Conservation (phyloP, 1,140 invertebrate species). For the Apolygus lucorum region DNA sequence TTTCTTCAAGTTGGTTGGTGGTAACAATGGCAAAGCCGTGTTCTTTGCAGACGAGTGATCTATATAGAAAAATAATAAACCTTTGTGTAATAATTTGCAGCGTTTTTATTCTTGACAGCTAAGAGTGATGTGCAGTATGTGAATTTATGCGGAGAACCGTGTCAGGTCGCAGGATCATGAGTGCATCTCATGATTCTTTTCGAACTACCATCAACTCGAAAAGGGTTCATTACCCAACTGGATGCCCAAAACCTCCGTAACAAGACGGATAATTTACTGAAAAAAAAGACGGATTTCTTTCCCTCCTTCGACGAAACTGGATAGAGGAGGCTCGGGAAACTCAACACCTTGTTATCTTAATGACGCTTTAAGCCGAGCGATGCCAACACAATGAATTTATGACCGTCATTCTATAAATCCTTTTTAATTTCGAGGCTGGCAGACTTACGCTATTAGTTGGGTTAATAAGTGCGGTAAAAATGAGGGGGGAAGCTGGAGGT, state of each 20-base stretch:
- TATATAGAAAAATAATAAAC: too few relatives aligned
- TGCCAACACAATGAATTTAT: constrained; percentile 11
- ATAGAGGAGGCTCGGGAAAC: neutral
- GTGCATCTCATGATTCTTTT: too few relatives aligned
- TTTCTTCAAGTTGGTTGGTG: too few relatives aligned
- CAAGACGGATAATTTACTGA: neutral
- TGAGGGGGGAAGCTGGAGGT: neutral
- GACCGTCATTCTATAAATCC: constrained; percentile 2
- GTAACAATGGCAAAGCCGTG: too few relatives aligned
- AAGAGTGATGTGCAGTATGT: too few relatives aligned
- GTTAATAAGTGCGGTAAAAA: constrained; percentile 12
- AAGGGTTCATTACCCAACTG: too few relatives aligned
- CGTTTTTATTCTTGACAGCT: too few relatives aligned
- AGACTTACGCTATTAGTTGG: neutral
- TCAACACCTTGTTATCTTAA: constrained; percentile 14
- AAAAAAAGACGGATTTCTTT: neutral
- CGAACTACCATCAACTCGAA: too few relatives aligned
- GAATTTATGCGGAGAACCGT: too few relatives aligned
- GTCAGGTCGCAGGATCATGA: too few relatives aligned
- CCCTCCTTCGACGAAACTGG: neutral
- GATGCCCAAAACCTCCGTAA: neutral
- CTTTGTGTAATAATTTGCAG: too few relatives aligned
- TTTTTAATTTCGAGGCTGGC: constrained; percentile 11
- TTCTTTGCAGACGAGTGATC: too few relatives aligned
- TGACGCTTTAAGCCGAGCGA: constrained; percentile 7